A percentile compares a stretch with the other conserved stretches of the same genome.
Evolutionary conservation across 2,797 vertebrate species (phyloP).

Genomic region (Botia almorhae): DNA sequence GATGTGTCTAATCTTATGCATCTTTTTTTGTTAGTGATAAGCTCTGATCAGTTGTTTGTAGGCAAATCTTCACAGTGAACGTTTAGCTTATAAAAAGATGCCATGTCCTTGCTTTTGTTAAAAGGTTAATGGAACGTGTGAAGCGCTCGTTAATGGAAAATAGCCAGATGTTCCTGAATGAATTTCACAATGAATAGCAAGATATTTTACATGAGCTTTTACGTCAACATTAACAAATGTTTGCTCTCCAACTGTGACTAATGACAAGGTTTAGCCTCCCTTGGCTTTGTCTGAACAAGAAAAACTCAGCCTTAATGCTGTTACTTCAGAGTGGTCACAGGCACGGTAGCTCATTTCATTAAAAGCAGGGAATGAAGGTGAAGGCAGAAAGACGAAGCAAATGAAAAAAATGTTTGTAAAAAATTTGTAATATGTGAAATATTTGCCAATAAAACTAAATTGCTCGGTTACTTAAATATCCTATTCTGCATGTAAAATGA

Average conservation of each 20-base stretch:
- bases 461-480: not conserved
- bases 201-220: not conserved
- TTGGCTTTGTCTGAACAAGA: conserved; percentile 14
- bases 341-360: not conserved
- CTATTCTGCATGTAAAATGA: not conserved
- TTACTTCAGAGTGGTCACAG: not conserved
- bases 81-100: not conserved
- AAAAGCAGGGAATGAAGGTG: not conserved
- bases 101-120: not conserved
- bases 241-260: not conserved
- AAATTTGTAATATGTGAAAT: not conserved
- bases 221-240: not conserved
- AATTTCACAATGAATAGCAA: not conserved
- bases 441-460: not conserved
- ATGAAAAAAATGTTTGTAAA: not conserved
- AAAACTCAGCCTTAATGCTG: not conserved
- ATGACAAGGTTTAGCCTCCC: not conserved
- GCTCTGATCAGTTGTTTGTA: not conserved
- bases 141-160: too few relatives aligned
- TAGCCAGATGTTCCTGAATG: not conserved
- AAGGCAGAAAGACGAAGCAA: not conserved
- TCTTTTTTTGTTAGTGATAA: not conserved
- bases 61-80: not conserved
- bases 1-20: not conserved
- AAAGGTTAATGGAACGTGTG: not conserved